Conservation (phyloP, 2,888 invertebrate genomes). For the Archips xylosteana region DNA sequence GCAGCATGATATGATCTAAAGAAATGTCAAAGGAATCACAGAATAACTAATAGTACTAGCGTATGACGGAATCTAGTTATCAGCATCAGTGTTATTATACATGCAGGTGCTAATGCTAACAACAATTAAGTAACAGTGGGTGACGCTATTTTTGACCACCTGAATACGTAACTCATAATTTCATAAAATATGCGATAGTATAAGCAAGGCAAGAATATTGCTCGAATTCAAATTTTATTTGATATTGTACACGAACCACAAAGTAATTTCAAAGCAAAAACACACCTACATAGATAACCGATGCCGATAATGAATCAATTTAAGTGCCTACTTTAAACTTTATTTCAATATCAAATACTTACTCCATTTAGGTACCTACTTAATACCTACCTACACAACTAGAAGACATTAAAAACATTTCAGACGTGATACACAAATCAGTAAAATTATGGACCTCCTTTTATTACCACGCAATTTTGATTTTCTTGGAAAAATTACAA, state of each 20-base stretch:
- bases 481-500: not conserved
- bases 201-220: too few relatives aligned
- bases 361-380: not conserved
- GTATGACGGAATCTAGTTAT: too few relatives aligned
- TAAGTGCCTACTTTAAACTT: not conserved
- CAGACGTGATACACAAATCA: not conserved
- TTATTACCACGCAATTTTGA: not conserved
- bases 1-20: too few relatives aligned
- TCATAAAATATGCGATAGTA: too few relatives aligned
- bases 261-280: not conserved
- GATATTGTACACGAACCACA: not conserved
- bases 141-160: too few relatives aligned
- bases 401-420: not conserved
- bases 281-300: not conserved
- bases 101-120: too few relatives aligned
- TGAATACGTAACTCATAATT: too few relatives aligned
- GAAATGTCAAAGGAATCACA: too few relatives aligned
- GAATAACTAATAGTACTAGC: too few relatives aligned
- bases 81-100: too few relatives aligned
- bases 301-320: not conserved
- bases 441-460: not conserved
- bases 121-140: too few relatives aligned
- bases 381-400: too few relatives aligned
- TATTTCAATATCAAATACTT: not conserved
- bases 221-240: not conserved